Conservation (phyloP, 2,797 vertebrate species). For the Lophura swinhoii region DNA sequence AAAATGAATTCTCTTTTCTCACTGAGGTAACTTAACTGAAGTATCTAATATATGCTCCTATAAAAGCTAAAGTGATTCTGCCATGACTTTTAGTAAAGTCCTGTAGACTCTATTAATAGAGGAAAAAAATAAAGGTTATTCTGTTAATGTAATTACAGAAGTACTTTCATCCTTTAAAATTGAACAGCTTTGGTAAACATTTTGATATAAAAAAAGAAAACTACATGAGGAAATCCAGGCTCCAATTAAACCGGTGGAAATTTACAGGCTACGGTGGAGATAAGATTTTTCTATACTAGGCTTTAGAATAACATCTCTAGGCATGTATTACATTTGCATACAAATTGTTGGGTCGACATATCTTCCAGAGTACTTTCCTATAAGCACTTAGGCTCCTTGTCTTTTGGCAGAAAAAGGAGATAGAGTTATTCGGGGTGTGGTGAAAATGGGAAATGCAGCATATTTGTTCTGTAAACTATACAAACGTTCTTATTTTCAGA, state of each 20-base stretch:
- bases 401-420: background rate
- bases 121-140: background rate
- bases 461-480: background rate
- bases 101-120: background rate
- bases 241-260: conserved; percentile 21
- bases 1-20: background rate
- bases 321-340: conserved; percentile 41
- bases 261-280: conserved; percentile 7
- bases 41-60: background rate
- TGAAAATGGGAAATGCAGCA: background rate
- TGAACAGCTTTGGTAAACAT: background rate
- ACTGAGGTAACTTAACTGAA: background rate
- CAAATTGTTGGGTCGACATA: background rate
- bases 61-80: background rate
- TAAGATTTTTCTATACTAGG: background rate
- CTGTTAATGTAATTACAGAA: background rate
- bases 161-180: background rate
- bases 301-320: conserved; percentile 7
- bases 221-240: background rate
- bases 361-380: background rate
- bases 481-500: background rate
- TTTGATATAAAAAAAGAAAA: background rate
- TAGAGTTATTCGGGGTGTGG: background rate
- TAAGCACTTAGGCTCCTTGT: background rate
- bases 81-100: background rate